Conservation (phyloP, 2,888 invertebrate species). For the Enchytraeus crypticus region DNA sequence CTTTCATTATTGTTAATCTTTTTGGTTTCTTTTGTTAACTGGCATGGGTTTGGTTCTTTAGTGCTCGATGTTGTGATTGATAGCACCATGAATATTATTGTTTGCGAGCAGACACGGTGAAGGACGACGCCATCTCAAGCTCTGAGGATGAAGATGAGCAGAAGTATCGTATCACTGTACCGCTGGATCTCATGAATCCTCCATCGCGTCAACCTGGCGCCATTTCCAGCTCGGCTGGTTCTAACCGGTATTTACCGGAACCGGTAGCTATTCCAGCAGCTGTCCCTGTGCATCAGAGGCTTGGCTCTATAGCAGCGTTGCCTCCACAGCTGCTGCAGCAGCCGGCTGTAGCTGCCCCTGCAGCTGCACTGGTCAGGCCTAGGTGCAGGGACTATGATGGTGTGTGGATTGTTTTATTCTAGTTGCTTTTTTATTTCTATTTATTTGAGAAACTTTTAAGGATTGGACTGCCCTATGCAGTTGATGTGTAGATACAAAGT, state of each 20-base stretch:
- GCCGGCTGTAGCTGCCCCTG: background rate
- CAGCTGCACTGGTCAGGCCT: constrained; percentile 20
- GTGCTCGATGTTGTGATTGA: too few species aligned
- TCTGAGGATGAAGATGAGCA: background rate
- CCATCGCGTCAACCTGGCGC: background rate
- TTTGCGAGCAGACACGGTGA: too few species aligned
- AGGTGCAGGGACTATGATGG: constrained; percentile 79
- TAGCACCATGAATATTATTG: too few species aligned
- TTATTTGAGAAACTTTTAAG: background rate
- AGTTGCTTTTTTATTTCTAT: background rate
- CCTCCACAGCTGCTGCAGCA: background rate
- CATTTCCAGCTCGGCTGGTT: background rate
- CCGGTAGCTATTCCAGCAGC: background rate
- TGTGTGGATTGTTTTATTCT: constrained; percentile 42
- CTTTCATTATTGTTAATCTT: too few species aligned
- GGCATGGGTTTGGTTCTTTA: too few species aligned
- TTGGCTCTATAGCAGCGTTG: background rate
- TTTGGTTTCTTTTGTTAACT: too few species aligned
- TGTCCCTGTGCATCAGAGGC: background rate
- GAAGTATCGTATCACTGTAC: constrained; percentile 2
- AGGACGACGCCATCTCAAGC: background rate
- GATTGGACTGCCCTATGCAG: background rate
- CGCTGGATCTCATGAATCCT: constrained; percentile 2
- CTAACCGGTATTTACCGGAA: too few species aligned
- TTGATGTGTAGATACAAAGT: background rate